Base-by-base conservation (phyloP, 1,140 invertebrate genomes). In the Drosophila carrolli region DNA sequence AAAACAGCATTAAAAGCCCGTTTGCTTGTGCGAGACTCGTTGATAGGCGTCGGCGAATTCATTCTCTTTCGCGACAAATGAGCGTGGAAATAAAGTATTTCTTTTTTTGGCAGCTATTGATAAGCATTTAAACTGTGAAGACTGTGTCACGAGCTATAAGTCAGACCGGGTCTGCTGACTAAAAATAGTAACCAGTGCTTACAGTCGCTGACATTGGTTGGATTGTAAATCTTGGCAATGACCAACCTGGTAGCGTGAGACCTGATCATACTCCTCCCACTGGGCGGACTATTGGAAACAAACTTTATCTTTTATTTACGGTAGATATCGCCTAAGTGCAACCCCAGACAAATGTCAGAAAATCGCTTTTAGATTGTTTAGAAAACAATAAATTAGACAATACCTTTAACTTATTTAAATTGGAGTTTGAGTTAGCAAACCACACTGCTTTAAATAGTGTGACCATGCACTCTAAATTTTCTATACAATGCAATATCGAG, bases 161-260 rank as follows among this genome's bases (percentile, higher is more conserved):
- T 53, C 32, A 44, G 11, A 6, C 14, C 27, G 38, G 60, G 50
- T 53, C 59, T 44, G 43, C 46, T 68, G 46, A 60, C 81, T 77
- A 72, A 62, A 77, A 73, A 60, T 68, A 83, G 76, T 73, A 44
- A 14, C 40, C 32, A 84, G 54, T 9, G 46, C 27, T 32, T 51
- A 53, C 38, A 73, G 50, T 47, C 51, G 57, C 73, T 81, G 81
- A 78, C 81, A 84, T 81, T 85, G 67, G 43, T 23, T 61, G 62
- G 29, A 27, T 73, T 44, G 54, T 44, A 48, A 38, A 72, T 72
- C 51, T 51, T 43, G 46, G 37, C 57, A 62, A 48, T 66, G 46
- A 29, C 29, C 29, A 43, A 43, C 11, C 27, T 43, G 46, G 46
- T 8, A 65, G 41, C 60, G 53, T 63, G 53, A 44, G 53, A 59